Percentiles rank a stretch among this genome's conserved stretches.
Evolutionary conservation across 2,113 vertebrate genomes (phyloP).

Genomic region (Aspidoscelis tigris): DNA sequence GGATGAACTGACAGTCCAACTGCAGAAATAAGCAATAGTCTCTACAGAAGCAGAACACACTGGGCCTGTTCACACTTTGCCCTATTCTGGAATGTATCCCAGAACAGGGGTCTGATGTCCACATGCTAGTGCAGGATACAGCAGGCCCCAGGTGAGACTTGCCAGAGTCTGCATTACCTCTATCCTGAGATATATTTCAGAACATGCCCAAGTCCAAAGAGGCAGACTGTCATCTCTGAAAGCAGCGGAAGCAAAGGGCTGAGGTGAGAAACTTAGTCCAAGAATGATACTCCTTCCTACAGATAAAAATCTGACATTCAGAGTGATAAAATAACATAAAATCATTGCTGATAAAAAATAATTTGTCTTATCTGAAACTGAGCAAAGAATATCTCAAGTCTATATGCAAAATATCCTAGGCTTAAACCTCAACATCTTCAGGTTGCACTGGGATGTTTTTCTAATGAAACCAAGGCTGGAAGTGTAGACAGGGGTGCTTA

Average conservation of each 20-base stretch:
- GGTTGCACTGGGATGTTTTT: background rate
- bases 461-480: background rate
- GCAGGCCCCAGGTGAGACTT: too few relatives aligned
- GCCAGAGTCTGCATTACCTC: too few relatives aligned
- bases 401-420: background rate
- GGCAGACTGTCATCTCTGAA: background rate
- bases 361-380: background rate
- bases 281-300: too few relatives aligned
- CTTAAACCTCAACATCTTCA: background rate
- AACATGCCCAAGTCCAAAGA: too few relatives aligned
- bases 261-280: background rate
- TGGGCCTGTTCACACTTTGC: too few relatives aligned
- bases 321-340: too few relatives aligned
- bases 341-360: background rate
- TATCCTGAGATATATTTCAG: too few relatives aligned
- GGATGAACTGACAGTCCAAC: too few relatives aligned
- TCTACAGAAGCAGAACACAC: background rate
- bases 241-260: background rate
- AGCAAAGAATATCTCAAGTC: background rate
- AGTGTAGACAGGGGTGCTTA: background rate
- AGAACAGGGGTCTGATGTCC: too few relatives aligned
- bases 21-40: background rate
- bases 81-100: too few relatives aligned
- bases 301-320: too few relatives aligned
- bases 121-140: too few relatives aligned